A percentile compares a stretch with the other conserved stretches of the same genome.
Conservation (phyloP, 2,797 vertebrate species). For the Glossophaga mutica region DNA sequence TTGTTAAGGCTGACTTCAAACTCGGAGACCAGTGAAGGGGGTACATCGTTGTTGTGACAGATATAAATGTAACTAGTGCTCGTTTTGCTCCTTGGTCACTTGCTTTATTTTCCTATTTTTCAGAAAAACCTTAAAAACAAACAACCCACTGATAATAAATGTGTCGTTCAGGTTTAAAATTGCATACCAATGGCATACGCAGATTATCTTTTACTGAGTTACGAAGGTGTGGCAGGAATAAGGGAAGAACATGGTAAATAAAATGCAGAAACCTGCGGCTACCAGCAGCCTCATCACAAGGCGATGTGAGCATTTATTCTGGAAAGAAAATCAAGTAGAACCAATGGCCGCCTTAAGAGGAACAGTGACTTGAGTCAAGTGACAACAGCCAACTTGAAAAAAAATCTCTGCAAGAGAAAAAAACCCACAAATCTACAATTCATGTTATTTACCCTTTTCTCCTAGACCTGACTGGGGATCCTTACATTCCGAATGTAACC, state of each 20-base stretch:
- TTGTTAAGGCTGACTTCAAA: neutral
- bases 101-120: neutral
- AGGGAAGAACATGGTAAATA: neutral
- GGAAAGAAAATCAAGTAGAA: neutral
- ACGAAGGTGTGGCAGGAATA: neutral
- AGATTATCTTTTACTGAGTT: neutral
- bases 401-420: neutral
- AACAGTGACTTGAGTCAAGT: neutral
- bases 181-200: too few relatives aligned
- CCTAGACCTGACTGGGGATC: neutral
- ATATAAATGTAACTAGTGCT: neutral
- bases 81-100: neutral
- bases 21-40: neutral
- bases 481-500: neutral
- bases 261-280: neutral
- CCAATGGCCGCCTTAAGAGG: neutral
- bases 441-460: neutral
- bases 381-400: neutral
- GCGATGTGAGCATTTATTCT: neutral
- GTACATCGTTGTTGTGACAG: neutral
- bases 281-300: neutral
- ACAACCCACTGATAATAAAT: neutral
- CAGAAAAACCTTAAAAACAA: neutral
- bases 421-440: neutral
- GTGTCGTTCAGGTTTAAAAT: neutral